Conservation (phyloP, 2,888 invertebrate species). For the Phyllotreta cruciferae region DNA sequence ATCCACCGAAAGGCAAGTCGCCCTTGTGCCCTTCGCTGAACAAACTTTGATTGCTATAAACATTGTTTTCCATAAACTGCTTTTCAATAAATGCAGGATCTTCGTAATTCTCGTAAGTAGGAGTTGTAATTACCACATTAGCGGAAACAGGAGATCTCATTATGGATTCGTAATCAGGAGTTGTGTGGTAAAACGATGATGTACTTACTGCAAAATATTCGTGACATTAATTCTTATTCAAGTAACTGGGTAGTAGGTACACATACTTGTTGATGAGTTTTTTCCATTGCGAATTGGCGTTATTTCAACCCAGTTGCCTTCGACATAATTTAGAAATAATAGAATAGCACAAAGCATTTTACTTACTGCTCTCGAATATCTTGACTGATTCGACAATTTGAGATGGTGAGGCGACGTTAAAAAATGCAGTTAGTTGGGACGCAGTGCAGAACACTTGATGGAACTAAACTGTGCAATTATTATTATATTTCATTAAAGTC, state of each 20-base stretch:
- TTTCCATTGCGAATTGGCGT: conserved; percentile 40
- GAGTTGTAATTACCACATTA: conserved; percentile 16
- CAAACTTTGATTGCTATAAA: not conserved
- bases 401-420: conserved; percentile 25
- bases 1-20: conserved; percentile 32
- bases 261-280: conserved; percentile 30
- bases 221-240: not conserved
- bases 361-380: not conserved
- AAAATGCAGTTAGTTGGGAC: conserved; percentile 40
- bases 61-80: not conserved
- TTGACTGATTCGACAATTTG: conserved; percentile 9
- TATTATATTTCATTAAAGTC: not conserved
- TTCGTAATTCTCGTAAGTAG: conserved; percentile 8
- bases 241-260: not conserved
- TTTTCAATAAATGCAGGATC: not conserved
- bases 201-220: conserved; percentile 6
- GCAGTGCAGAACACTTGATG: conserved; percentile 45
- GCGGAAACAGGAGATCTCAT: conserved; percentile 28
- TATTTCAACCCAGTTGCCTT: conserved; percentile 51
- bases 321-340: conserved; percentile 31
- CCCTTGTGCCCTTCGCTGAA: conserved; percentile 15
- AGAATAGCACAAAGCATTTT: conserved; percentile 34
- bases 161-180: conserved; percentile 35
- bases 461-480: conserved; percentile 40
- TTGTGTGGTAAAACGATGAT: conserved; percentile 21